Evolutionary conservation across 1,140 invertebrate genomes (phyloP).

Genomic region (Diorhabda carinulata): DNA sequence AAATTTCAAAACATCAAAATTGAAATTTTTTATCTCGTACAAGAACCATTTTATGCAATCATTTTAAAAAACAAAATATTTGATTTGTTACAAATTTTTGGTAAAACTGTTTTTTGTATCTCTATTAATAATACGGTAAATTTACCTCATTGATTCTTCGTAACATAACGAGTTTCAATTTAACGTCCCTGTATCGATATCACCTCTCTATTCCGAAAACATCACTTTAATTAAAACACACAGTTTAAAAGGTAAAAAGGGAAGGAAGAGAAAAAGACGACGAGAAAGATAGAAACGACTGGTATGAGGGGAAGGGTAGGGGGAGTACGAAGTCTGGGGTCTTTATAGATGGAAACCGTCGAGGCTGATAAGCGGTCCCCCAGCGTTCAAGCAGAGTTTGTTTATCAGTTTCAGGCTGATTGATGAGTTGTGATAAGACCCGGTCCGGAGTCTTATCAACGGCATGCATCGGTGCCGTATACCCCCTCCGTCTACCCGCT

Average conservation of each 20-base stretch:
- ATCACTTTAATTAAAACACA: not conserved
- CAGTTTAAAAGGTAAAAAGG: not conserved
- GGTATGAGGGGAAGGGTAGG: not conserved
- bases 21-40: too few relatives aligned
- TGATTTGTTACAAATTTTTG: too few relatives aligned
- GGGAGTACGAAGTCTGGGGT: constrained; percentile 20
- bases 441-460: constrained; percentile 41
- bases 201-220: not conserved
- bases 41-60: too few relatives aligned
- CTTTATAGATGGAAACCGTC: constrained; percentile 44
- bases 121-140: too few relatives aligned
- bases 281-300: not conserved
- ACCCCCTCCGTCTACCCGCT: constrained; percentile 24
- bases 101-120: too few relatives aligned
- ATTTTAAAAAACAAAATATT: too few relatives aligned
- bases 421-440: constrained; percentile 44
- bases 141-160: too few relatives aligned
- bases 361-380: constrained; percentile 38
- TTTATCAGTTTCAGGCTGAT: constrained; percentile 44
- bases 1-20: too few relatives aligned
- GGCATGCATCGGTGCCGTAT: constrained; percentile 36
- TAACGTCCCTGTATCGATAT: not conserved
- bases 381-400: constrained; percentile 42
- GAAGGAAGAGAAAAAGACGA: constrained; percentile 3
- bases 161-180: too few relatives aligned